These are phyloP conservation scores for Pipistrellus nathusii DNA, from an alignment of 2,797 vertebrate genomes.

Conservation along the genomic window DNA sequence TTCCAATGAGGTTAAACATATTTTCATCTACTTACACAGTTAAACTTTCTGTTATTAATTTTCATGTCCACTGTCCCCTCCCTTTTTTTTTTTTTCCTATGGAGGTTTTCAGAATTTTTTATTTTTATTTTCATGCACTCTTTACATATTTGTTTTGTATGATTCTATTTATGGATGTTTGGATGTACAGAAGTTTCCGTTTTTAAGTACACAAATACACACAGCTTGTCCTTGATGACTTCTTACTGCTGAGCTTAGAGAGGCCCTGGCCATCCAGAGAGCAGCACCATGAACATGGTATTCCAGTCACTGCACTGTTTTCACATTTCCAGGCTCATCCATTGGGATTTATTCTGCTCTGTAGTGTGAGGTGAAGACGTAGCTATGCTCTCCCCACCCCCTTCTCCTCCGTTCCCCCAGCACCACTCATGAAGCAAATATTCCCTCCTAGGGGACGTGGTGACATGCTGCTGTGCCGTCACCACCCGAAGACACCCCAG, in stretches of 20 bases:
- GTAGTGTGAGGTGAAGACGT: background rate
- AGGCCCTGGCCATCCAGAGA: slow-evolving; percentile 4
- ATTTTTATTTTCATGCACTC: slow-evolving; percentile 54
- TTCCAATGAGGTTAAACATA: background rate
- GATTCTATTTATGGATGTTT: background rate
- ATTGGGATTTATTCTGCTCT: slow-evolving; percentile 29
- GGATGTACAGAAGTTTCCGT: slow-evolving; percentile 4
- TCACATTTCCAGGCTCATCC: slow-evolving; percentile 9
- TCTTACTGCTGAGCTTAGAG: background rate
- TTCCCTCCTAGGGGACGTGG: background rate
- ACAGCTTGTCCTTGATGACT: background rate
- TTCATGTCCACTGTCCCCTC: background rate
- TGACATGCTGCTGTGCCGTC: background rate
- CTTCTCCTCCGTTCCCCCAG: background rate
- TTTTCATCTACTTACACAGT: background rate
- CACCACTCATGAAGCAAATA: background rate
- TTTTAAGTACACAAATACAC: background rate
- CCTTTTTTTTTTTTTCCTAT: background rate
- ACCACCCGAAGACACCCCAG: background rate
- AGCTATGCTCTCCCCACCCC: background rate
- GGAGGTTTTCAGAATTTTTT: background rate
- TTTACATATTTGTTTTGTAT: slow-evolving; percentile 67
- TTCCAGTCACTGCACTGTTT: slow-evolving; percentile 46
- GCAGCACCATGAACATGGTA: slow-evolving; percentile 42
- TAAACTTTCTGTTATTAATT: background rate